These are phyloP conservation scores for Onychomys torridus DNA, from an alignment of 2,797 vertebrate species.

Conservation along the genomic window DNA sequence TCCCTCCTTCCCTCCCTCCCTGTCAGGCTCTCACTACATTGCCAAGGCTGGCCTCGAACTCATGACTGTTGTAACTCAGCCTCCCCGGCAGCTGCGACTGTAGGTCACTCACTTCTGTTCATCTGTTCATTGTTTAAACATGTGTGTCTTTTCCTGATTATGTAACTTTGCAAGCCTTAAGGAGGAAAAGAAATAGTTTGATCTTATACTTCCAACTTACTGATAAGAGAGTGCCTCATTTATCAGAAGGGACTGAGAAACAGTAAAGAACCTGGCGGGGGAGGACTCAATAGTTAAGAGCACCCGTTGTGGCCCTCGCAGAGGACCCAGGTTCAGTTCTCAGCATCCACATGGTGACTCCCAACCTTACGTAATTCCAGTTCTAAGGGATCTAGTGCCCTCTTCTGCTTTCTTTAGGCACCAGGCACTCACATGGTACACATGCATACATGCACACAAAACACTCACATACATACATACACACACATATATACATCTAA, in stretches of 20 bases:
- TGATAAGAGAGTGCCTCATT: constrained; percentile 16
- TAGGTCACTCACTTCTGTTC: not conserved
- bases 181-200: not conserved
- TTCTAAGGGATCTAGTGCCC: not conserved
- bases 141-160: not conserved
- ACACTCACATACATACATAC: not conserved
- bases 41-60: not conserved
- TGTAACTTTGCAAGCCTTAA: not conserved
- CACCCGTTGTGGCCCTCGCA: too few species aligned
- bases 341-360: not conserved
- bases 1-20: not conserved
- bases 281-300: too few species aligned
- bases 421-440: not conserved
- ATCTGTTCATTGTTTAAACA: not conserved
- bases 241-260: not conserved
- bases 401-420: not conserved
- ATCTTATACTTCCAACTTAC: not conserved
- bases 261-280: not conserved
- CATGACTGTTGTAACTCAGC: not conserved
- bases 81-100: not conserved
- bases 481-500: not conserved
- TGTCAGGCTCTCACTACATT: not conserved
- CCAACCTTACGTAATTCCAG: not conserved
- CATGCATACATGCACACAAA: not conserved
- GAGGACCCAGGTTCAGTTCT: too few species aligned